Evolutionary conservation across 1,140 invertebrate genomes (phyloP).

Genomic region (Leptoteleia sp.): DNA sequence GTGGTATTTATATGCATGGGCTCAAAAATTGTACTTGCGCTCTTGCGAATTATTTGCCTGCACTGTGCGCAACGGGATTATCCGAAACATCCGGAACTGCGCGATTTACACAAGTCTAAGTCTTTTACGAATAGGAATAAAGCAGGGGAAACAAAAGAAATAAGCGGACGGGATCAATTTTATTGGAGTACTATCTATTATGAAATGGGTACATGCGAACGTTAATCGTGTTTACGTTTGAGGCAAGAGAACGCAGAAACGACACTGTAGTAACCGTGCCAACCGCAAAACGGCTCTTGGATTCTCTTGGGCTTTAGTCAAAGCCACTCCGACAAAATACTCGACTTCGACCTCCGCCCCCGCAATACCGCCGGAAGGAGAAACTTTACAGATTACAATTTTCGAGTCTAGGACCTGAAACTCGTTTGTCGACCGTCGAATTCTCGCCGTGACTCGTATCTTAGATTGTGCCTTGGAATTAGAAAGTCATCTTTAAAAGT

Average conservation of each 20-base stretch:
- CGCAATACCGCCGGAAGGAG: constrained; percentile 31
- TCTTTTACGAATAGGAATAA: constrained; percentile 8
- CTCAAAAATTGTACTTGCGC: too few relatives aligned
- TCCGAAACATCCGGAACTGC: too few relatives aligned
- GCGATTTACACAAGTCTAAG: constrained; percentile 2
- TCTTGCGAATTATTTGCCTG: too few relatives aligned
- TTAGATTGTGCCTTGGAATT: constrained; percentile 14
- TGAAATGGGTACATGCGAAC: constrained; percentile 51
- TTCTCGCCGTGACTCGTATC: constrained; percentile 32
- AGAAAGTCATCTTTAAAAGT: constrained; percentile 33
- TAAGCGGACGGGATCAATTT: constrained; percentile 46
- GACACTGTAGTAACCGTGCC: constrained; percentile 54
- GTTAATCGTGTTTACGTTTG: constrained; percentile 64
- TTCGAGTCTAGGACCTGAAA: constrained; percentile 32
- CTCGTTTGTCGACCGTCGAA: constrained; percentile 39
- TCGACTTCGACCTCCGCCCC: constrained; percentile 36
- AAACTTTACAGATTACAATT: constrained; percentile 66
- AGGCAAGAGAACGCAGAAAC: constrained; percentile 41
- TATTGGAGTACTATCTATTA: constrained; percentile 49
- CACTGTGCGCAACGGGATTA: too few relatives aligned
- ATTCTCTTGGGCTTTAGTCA: constrained; percentile 61
- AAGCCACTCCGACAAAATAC: constrained; percentile 59
- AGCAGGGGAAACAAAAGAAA: constrained; percentile 18
- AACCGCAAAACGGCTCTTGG: constrained; percentile 65
- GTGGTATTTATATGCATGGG: too few relatives aligned